Evolutionary conservation across 1,140 invertebrate species (phyloP).

Genomic region (Yoshiicerus persimilis): DNA sequence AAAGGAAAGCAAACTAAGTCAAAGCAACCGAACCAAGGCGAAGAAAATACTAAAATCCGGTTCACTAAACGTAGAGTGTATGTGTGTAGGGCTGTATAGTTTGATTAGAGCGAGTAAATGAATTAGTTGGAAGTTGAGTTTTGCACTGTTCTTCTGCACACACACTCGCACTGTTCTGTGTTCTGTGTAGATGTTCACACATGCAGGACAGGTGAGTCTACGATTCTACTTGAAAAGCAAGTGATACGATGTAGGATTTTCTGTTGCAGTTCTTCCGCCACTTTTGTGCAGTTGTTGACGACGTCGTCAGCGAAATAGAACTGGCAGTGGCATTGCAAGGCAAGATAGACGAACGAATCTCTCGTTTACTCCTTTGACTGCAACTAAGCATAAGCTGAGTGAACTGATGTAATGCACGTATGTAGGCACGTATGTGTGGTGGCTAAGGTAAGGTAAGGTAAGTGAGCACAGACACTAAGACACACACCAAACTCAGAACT

Average conservation of each 20-base stretch:
- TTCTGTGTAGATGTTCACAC: background rate
- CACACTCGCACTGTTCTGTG: background rate
- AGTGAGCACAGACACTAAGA: background rate
- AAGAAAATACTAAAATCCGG: background rate
- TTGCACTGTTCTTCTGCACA: background rate
- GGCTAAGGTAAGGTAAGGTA: too few relatives aligned
- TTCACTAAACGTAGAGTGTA: background rate
- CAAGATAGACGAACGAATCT: background rate
- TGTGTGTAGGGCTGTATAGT: background rate
- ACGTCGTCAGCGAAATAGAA: conserved; percentile 15
- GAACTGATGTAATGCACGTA: background rate
- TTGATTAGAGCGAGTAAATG: background rate
- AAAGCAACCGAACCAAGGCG: background rate
- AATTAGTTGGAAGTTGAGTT: background rate
- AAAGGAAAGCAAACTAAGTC: background rate
- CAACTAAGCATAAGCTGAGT: background rate
- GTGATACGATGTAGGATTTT: background rate
- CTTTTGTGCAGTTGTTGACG: background rate
- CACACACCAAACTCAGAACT: background rate
- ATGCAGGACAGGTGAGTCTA: background rate
- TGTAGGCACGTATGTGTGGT: too few relatives aligned
- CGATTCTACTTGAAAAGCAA: background rate
- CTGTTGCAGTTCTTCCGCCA: background rate
- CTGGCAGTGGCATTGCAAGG: background rate
- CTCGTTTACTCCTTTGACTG: background rate